Evolutionary conservation across 2,888 invertebrate genomes (phyloP), one percentile per base, ranked within the genome.

Genomic region (Eurytoma californica): DNA sequence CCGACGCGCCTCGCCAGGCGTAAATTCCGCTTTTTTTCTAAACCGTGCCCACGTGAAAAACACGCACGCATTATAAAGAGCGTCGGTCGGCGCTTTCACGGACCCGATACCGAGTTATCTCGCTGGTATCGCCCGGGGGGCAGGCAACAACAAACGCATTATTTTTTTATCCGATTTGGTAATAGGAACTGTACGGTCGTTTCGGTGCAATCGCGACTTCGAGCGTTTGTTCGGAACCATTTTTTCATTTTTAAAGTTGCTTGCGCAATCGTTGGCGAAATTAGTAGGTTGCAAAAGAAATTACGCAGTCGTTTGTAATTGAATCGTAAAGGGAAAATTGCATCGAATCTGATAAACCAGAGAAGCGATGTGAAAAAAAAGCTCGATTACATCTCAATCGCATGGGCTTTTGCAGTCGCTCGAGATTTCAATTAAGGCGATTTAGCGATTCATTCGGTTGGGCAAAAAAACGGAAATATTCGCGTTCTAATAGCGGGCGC

Each of bases 11-110:
- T 9, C 39, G 9, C 39, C 39, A 39, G 39, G 39, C 73, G 57
- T 73, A 73, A 73, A 73, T 63, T 14, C 55, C 28, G 65, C 65
- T 73, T 65, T 65, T 73, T 65, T 57, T 47, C 7, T 7, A 39
- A 39, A 39, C 9, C 9, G 39, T 20, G 57, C 73, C 51, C 13
- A 55, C 60, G 55, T 65, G 51, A 72, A 55, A 73, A 61, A 65
- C 20, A 55, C 16, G 20, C 1, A 39, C 47, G 51, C 39, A 9
- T 39, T 39, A 39, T 39, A 39, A 39, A 13, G 47, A 57, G 57
- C 39, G 30, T 16, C 18, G 28, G 9, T 55, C 20, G 39, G 18
- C 3, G 14, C 18, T 4, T 18, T 14, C 68, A 18, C 39, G 49
- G 7, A 16, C 12, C n/a, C 49, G 28, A 30, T 28, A 55, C 20